Percentiles rank a stretch among this genome's conserved stretches.
Evolutionary conservation across 2,797 vertebrate genomes (phyloP).

Genomic region (Hephaestus fuliginosus): DNA sequence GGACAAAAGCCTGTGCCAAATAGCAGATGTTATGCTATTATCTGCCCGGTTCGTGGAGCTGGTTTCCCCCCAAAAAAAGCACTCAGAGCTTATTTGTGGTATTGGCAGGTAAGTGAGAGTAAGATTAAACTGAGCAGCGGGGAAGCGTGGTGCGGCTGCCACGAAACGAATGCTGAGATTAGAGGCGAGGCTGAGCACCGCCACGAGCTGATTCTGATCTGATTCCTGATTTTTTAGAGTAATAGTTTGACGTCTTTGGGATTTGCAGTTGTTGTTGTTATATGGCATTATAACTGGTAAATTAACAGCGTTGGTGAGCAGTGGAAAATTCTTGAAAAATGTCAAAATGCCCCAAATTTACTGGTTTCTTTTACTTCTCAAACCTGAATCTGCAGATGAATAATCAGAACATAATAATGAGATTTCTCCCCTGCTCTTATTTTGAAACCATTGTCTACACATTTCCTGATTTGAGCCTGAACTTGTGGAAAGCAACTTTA

Average conservation of each 20-base stretch:
- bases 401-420: background rate
- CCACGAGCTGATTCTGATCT: constrained; percentile 2
- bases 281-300: background rate
- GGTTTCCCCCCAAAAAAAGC: constrained; percentile 29
- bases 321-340: background rate
- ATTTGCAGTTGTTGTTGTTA: background rate
- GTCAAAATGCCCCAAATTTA: background rate
- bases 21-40: constrained; percentile 59
- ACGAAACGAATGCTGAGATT: constrained; percentile 3
- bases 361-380: background rate
- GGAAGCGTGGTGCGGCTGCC: constrained; percentile 3
- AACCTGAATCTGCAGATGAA: background rate
- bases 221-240: constrained; percentile 5
- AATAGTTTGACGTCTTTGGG: background rate
- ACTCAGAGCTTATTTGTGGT: constrained; percentile 38
- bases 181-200: background rate
- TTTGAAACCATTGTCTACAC: background rate
- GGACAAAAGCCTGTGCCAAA: constrained; percentile 37
- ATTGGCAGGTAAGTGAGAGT: constrained; percentile 40
- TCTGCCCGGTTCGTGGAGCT: constrained; percentile 31
- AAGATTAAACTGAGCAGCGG: constrained; percentile 30
- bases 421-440: background rate
- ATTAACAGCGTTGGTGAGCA: background rate
- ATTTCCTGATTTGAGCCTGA: background rate
- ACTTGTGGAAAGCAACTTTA: too few species aligned